Evolutionary conservation across 2,888 invertebrate genomes (phyloP).

Genomic region (Scaptomyza cyrtandrae): DNA sequence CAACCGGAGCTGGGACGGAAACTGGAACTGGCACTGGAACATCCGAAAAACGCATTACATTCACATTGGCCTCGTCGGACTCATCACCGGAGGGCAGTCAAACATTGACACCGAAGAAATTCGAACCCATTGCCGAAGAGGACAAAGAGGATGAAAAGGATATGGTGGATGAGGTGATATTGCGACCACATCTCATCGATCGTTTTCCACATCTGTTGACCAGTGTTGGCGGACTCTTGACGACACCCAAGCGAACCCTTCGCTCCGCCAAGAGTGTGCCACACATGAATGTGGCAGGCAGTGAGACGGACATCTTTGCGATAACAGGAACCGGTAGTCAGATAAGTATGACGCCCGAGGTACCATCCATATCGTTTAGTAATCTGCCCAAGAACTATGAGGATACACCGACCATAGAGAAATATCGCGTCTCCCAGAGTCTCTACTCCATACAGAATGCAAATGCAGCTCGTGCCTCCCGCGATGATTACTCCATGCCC

Average conservation of each 20-base stretch:
- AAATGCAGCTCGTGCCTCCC: slow-evolving; percentile 84
- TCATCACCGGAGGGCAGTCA: slow-evolving; percentile 82
- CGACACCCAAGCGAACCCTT: slow-evolving; percentile 71
- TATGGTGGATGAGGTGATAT: slow-evolving; percentile 75
- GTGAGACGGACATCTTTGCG: slow-evolving; percentile 84
- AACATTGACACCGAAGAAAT: slow-evolving; percentile 78
- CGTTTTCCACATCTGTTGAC: slow-evolving; percentile 77
- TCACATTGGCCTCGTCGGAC: slow-evolving; percentile 79
- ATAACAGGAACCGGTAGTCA: slow-evolving; percentile 82
- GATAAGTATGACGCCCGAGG: slow-evolving; percentile 85
- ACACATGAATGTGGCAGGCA: slow-evolving; percentile 81
- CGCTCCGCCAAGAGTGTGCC: slow-evolving; percentile 84
- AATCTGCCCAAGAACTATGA: slow-evolving; percentile 84
- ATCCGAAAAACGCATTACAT: slow-evolving; percentile 80
- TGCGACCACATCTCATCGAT: slow-evolving; percentile 81
- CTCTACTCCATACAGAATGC: slow-evolving; percentile 86
- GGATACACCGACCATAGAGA: slow-evolving; percentile 84
- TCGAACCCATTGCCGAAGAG: slow-evolving; percentile 82
- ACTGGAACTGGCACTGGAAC: neutral
- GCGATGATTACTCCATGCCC: slow-evolving; percentile 87
- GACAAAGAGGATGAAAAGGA: slow-evolving; percentile 67
- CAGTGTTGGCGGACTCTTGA: slow-evolving; percentile 25
- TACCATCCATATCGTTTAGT: slow-evolving; percentile 84
- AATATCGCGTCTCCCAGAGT: slow-evolving; percentile 84
- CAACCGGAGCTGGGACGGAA: slow-evolving; percentile 5